Evolutionary conservation across 2,888 invertebrate genomes (phyloP), one percentile per base, ranked within the genome.

Genomic region (Nipponacmea schrenckii): DNA sequence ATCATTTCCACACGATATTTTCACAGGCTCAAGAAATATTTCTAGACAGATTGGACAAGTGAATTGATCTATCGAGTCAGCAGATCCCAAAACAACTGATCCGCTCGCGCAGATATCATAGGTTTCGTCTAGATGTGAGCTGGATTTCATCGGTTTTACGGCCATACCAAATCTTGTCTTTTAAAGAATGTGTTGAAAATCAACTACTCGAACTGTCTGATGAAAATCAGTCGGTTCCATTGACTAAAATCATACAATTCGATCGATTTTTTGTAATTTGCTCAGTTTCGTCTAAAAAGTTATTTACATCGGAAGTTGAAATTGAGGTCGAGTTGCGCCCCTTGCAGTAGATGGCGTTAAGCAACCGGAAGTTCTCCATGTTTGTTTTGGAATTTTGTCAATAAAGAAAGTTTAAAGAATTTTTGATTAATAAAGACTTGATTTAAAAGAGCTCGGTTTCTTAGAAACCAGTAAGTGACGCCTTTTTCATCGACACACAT

Each of bases 41-140:
- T 83, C 84, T 27, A 80, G 77, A 74, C 85, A 85, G 62, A 85
- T 79, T 15, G 82, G 72, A 77, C 85, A 85, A 12, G 72, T 79
- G 64, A 79, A 81, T 44, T 76, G 63, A 20, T 72, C 74, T 5
- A 65, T 24, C 7, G 39, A 39, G 39, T 39, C 39, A 39, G 39
- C 39, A 39, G 39, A 39, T 8, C 7, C 39, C 10, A 39, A 39
- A 31, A 71, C 64, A 8, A 10, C 17, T 46, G 24, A 44, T 5
- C n/a, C 17, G 4, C 15, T 12, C 8, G 17, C 10, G 5, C 20
- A 24, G 44, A 63, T 31, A 56, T 15, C 27, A 39, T 39, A 10
- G 8, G 39, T 5, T 39, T 39, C 39, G 4, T 10, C 39, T 5
- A 39, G 39, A 8, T 8, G 39, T 8, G 39, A 39, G 39, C 39